Base-by-base conservation (phyloP, 2,113 vertebrate species). In the Boulengeromyrus knoepffleri region DNA sequence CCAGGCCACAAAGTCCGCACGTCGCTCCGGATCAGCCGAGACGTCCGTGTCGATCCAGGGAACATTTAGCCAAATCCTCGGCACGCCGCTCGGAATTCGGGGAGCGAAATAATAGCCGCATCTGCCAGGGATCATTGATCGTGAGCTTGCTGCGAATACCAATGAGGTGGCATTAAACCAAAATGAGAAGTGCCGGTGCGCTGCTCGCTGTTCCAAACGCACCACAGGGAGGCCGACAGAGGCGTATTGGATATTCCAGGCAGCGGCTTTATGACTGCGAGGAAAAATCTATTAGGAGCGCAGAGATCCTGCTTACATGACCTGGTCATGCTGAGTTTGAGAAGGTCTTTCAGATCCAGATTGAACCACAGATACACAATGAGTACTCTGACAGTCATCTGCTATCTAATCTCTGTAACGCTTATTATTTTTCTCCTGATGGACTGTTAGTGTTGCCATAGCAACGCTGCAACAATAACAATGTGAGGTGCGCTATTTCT, bases 41-140 rank as follows among this genome's bases (percentile, higher is more conserved):
- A 17, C 49, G 15, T 53, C n/a, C 92, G 88, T 90, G 91, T 90
- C 90, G 88, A 92, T 90, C 92, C 93, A 91, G 92, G 90, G 91
- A 92, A 93, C 92, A 91, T 92, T 93, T 92, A 93, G 91, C 92
- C 90, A 90, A 93, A 93, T 92, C 91, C 53, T 89, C 50, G 77
- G 92, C 91, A 90, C 88, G 84, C 92, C 93, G 92, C 31, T 53
- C 9, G 85, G 90, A 92, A 91, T 92, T 92, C 89, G 91, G 93
- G 92, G 91, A 94, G 92, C 94, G 93, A 90, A 94, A 94, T 93
- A 94, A 94, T 91, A 92, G 93, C 80, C 31, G n/a, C 27, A 90
- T 47, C 92, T 92, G 92, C 92, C 80, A 89, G 87, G 92, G 91
- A 91, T 93, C 93, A 94, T 95, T 94, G 94, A 94, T 94, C 93